Conservation (phyloP, 2,113 vertebrate genomes). For the Ploceus nigricollis region DNA sequence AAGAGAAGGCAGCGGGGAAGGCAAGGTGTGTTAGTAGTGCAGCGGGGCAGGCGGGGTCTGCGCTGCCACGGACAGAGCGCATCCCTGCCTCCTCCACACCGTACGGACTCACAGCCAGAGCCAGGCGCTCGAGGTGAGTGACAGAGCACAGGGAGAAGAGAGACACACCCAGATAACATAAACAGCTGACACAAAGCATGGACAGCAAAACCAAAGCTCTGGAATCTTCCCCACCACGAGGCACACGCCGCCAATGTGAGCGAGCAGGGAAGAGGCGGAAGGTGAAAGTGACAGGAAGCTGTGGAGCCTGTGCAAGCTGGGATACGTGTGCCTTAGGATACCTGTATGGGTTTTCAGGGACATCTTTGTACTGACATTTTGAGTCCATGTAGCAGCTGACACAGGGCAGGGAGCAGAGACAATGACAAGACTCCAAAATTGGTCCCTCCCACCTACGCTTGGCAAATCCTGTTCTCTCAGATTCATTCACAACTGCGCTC, state of each 20-base stretch:
- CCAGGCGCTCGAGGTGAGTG: not conserved
- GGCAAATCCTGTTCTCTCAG: not conserved
- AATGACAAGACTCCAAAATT: not conserved
- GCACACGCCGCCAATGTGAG: accelerated
- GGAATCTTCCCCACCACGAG: not conserved
- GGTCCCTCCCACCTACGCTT: not conserved
- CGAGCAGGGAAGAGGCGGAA: not conserved
- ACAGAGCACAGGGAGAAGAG: not conserved
- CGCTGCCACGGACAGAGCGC: not conserved
- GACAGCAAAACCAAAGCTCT: not conserved
- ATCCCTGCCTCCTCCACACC: not conserved
- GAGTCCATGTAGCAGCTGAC: not conserved
- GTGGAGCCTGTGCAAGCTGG: not conserved
- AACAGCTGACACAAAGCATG: not conserved
- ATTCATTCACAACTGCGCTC: not conserved
- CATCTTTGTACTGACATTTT: not conserved
- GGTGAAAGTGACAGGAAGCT: not conserved
- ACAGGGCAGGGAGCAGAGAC: not conserved
- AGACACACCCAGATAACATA: not conserved
- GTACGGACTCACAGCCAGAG: not conserved
- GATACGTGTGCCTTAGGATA: not conserved
- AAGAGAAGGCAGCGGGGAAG: not conserved
- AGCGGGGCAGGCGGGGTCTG: not conserved
- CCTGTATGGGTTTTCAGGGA: accelerated
- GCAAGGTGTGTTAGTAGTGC: not conserved